Evolutionary conservation across 2,113 vertebrate species (phyloP).

Genomic region (Kobus ellipsiprymnus): DNA sequence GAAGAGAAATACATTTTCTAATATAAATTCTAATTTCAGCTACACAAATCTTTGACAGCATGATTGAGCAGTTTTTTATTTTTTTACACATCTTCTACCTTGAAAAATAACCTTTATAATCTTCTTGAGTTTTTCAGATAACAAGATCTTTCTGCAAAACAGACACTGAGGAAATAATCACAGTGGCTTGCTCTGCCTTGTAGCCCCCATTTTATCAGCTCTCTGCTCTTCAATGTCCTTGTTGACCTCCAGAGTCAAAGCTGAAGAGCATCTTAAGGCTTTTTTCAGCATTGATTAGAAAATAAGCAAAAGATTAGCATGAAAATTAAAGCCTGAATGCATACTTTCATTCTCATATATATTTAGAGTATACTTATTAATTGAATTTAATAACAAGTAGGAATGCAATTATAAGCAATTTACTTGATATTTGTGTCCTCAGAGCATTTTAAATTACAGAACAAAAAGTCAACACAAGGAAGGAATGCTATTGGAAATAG

Average conservation of each 20-base stretch:
- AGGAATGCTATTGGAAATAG: background rate
- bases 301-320: constrained; percentile 35
- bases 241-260: background rate
- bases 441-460: constrained; percentile 20
- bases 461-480: constrained; percentile 10
- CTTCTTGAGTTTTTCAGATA: constrained; percentile 57
- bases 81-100: constrained; percentile 5
- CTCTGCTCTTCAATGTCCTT: background rate
- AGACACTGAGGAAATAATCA: constrained; percentile 37
- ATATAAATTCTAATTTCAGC: constrained; percentile 44
- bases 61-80: constrained; percentile 45
- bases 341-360: background rate
- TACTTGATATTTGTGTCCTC: constrained; percentile 23
- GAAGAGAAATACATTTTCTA: constrained; percentile 36
- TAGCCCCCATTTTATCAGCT: background rate
- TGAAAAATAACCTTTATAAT: constrained; percentile 65
- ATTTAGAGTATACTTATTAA: constrained; percentile 19
- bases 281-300: constrained; percentile 4
- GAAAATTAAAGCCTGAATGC: background rate
- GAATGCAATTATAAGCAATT: constrained; percentile 11
- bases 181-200: background rate
- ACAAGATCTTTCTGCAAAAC: constrained; percentile 43
- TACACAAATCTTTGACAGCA: constrained; percentile 45
- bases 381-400: constrained; percentile 40
- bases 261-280: background rate